A percentile compares a stretch with the other conserved stretches of the same genome.
Evolutionary conservation across 2,888 invertebrate genomes (phyloP).

Genomic region (Ectropis crepuscularia): DNA sequence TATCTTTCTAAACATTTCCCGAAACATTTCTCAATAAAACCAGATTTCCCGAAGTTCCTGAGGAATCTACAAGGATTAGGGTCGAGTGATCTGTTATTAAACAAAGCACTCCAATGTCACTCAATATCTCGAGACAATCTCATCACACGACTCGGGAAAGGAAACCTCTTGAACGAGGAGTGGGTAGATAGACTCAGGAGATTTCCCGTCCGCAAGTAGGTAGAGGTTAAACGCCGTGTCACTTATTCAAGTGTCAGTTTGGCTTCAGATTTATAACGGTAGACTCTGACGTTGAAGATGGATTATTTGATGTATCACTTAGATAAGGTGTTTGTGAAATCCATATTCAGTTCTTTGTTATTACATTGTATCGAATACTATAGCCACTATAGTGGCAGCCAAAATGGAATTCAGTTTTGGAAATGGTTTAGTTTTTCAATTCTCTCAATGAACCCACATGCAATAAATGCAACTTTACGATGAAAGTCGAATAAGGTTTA

Average conservation of each 20-base stretch:
- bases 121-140: constrained; percentile 21
- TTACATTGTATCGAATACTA: too few species aligned
- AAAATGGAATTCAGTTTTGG: too few species aligned
- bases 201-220: constrained; percentile 9
- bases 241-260: constrained; percentile 20
- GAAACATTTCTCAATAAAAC: too few species aligned
- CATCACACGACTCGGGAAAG: constrained; percentile 11
- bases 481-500: too few species aligned
- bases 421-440: too few species aligned
- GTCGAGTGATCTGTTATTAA: constrained; percentile 8
- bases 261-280: constrained; percentile 18
- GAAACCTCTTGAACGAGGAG: constrained; percentile 9
- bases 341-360: background rate
- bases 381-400: too few species aligned
- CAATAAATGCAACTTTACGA: too few species aligned
- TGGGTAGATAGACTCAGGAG: constrained; percentile 8
- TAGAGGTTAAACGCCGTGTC: constrained; percentile 21
- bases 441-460: too few species aligned
- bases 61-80: background rate
- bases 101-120: constrained; percentile 9
- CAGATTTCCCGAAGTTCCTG: too few species aligned
- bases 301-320: background rate
- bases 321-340: background rate
- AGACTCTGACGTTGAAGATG: background rate
- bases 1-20: too few species aligned